A percentile compares a stretch with the other conserved stretches of the same genome.
These are phyloP conservation scores for Sesamia inferens DNA, from an alignment of 2,888 invertebrate species.

Conservation along the genomic window DNA sequence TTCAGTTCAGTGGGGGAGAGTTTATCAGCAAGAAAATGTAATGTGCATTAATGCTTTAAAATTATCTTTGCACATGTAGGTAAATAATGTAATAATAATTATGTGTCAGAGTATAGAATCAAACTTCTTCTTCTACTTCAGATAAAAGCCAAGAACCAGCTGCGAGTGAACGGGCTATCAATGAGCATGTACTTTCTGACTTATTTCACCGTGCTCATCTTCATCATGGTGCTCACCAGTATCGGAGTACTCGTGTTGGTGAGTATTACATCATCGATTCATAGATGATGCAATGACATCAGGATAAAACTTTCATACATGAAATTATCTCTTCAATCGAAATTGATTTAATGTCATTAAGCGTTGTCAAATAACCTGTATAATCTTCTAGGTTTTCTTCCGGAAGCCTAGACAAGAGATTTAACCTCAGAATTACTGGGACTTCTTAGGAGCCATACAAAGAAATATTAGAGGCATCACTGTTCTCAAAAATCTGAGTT, in stretches of 20 bases:
- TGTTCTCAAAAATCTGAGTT: too few species aligned
- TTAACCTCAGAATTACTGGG: background rate
- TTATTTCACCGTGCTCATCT: slow-evolving; percentile 93
- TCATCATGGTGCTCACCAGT: slow-evolving; percentile 92
- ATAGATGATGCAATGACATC: background rate
- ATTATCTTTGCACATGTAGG: background rate
- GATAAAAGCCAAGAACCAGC: slow-evolving; percentile 95
- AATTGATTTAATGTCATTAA: background rate
- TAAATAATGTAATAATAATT: too few species aligned
- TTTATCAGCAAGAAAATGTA: background rate
- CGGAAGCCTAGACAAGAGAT: too few species aligned
- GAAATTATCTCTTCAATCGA: background rate
- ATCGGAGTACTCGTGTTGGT: slow-evolving; percentile 90
- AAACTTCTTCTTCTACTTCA: slow-evolving; percentile 80
- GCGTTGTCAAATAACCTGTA: background rate
- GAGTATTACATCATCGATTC: slow-evolving; percentile 60
- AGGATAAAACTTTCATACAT: too few species aligned
- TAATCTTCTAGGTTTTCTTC: background rate
- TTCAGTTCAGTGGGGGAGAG: too few species aligned
- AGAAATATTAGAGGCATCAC: too few species aligned
- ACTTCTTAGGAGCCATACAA: too few species aligned
- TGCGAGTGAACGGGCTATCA: slow-evolving; percentile 94
- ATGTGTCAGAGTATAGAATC: too few species aligned
- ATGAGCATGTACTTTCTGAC: slow-evolving; percentile 94
- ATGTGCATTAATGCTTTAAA: background rate